These are phyloP conservation scores for Sarcophaga subvicina DNA, from an alignment of 2,888 invertebrate species.

Conservation along the genomic window DNA sequence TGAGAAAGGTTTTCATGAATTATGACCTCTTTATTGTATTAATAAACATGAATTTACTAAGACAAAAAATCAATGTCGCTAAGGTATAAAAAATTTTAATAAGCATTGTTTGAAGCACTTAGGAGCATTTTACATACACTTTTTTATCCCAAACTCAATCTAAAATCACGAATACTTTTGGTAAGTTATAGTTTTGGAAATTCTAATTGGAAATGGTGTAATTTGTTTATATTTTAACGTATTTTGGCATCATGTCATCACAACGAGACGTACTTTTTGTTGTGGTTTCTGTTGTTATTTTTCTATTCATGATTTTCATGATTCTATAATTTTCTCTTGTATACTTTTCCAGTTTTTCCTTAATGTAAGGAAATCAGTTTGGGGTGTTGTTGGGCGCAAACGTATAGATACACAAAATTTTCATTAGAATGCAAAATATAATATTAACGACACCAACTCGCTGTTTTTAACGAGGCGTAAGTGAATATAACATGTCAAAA, in stretches of 20 bases:
- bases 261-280: constrained; percentile 23
- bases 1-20: too few species aligned
- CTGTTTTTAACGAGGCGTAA: constrained; percentile 59
- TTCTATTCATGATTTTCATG: background rate
- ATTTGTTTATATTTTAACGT: too few species aligned
- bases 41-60: too few species aligned
- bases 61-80: too few species aligned
- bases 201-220: too few species aligned
- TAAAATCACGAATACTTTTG: too few species aligned
- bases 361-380: background rate
- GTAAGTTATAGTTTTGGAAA: too few species aligned
- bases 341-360: constrained; percentile 19
- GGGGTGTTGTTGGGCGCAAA: constrained; percentile 61
- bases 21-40: too few species aligned
- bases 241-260: constrained; percentile 24
- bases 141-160: too few species aligned
- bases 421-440: constrained; percentile 11
- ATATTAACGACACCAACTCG: constrained; percentile 11
- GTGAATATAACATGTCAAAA: constrained; percentile 60
- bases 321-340: constrained; percentile 10
- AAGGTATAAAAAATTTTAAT: too few species aligned
- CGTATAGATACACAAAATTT: constrained; percentile 57
- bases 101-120: too few species aligned
- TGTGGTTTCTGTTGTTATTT: constrained; percentile 8
- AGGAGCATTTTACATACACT: too few species aligned